phyloP scores from a whole-genome alignment of 2,797 vertebrate species.

The Petrocephalus schoutedeni region DNA sequence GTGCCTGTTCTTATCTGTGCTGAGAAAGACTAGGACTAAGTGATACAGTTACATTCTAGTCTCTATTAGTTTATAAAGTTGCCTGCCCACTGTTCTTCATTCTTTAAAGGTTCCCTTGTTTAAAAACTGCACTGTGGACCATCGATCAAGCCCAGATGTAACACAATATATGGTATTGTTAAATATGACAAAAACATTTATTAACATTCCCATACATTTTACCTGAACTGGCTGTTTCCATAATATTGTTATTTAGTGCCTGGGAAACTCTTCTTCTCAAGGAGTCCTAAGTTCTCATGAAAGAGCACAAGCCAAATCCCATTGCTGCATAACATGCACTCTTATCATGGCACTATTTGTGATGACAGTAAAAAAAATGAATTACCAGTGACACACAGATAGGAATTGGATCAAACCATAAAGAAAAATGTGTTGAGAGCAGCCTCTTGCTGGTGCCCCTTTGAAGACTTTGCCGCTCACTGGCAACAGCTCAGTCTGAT shows the following conservation, averaged over 20 bases:
- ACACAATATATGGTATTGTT: background rate
- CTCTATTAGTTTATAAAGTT: too few species aligned
- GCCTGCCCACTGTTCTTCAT: background rate
- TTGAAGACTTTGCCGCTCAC: background rate
- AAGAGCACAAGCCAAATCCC: background rate
- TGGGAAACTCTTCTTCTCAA: background rate
- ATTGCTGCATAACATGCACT: background rate
- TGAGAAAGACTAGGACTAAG: too few species aligned
- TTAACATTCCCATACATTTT: background rate
- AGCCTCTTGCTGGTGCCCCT: background rate
- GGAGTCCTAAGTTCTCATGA: background rate
- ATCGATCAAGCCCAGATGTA: too few species aligned
- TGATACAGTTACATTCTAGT: too few species aligned
- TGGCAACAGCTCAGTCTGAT: constrained; percentile 35
- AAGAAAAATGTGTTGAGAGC: background rate
- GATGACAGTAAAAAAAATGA: background rate
- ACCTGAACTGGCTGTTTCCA: background rate
- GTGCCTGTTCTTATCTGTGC: too few species aligned
- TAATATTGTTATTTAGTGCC: background rate
- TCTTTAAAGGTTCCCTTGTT: background rate
- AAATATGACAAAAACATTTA: background rate
- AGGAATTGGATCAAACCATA: background rate
- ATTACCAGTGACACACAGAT: background rate
- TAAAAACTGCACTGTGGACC: background rate
- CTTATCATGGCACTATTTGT: background rate